Evolutionary conservation across 1,140 invertebrate genomes (phyloP), one percentile per base, ranked within the genome.

Genomic region (Tribolium castaneum): DNA sequence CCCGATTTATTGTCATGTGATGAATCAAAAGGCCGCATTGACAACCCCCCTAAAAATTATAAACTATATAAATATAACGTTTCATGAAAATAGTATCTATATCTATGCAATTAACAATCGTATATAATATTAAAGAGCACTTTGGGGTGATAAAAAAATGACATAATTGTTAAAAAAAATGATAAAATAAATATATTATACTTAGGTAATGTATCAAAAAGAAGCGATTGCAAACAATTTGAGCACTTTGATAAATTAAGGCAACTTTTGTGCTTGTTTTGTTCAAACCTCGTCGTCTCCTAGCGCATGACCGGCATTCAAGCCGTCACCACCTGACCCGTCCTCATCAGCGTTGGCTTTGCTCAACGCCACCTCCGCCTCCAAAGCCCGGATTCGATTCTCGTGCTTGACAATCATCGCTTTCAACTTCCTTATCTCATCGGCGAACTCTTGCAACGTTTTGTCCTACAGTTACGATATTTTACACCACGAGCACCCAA

Each of bases 401-500:
- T 99, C 97, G 85, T 99, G 97, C 84, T 97, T 97, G 2, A 98
- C 93, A 80, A 98, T 95, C 83, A 98, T 95, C 2, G 96, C 93
- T 86, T 98, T 98, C 75, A 98, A 88, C 86, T 96, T 97, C 54
- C 96, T 91, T 81, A 97, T 95, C 86, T 97, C 95, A 82, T 95
- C 93, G 30, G 92, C 90, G 78, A 96, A 92, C 83, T 97, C 96
- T 80, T 96, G 94, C 9, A 97, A 86, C 77, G 91, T 88, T 77
- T 93, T 92, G 66, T 91, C 89, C 90, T 91, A 71, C 13, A 19
- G 16, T 19, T 19, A 19, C 1, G 2, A 19, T 19, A 19, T 19
- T 19, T 19, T 19, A 19, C 16, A 19, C 1, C 16, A 19, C 16
- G 16, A 19, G 16, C 16, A 19, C 16, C 16, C 16, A 19, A 19